These are phyloP conservation scores for Myiotriccus ornatus DNA, from an alignment of 2,797 vertebrate genomes.

Conservation along the genomic window DNA sequence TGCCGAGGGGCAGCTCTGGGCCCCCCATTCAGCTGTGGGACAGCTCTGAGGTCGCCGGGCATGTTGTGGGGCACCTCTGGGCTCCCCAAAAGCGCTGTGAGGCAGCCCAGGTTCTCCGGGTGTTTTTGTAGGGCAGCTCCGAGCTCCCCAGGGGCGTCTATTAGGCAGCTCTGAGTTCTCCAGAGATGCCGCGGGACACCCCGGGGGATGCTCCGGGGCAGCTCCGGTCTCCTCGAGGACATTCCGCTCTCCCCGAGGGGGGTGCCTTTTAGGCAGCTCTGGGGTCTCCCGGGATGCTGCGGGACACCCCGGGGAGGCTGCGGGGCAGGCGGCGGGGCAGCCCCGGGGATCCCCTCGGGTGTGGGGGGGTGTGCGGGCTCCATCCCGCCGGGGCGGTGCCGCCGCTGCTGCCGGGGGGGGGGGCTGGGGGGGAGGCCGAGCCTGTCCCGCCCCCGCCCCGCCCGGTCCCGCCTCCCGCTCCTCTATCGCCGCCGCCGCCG, in stretches of 20 bases:
- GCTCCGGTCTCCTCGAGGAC: not conserved
- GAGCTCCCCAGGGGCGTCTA: not conserved
- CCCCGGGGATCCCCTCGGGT: not conserved
- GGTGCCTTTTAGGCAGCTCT: not conserved
- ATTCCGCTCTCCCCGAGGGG: not conserved
- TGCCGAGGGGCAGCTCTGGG: not conserved
- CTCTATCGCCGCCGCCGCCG: slow-evolving; percentile 6
- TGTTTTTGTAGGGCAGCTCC: not conserved
- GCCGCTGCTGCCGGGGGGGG: not conserved
- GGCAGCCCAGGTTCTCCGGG: rapidly evolving
- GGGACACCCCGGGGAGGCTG: not conserved
- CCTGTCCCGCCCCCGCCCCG: not conserved
- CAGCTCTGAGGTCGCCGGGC: too few relatives aligned
- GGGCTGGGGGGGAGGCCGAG: not conserved
- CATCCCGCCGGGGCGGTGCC: not conserved
- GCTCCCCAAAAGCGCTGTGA: not conserved
- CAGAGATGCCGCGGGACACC: not conserved
- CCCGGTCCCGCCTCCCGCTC: not conserved
- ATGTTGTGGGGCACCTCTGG: not conserved
- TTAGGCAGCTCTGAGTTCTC: not conserved
- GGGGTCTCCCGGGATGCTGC: not conserved
- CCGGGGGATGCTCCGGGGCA: too few relatives aligned
- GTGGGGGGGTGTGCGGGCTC: not conserved
- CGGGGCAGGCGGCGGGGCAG: not conserved
- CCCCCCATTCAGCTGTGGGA: not conserved